These are phyloP conservation scores for Trichogramma pretiosum DNA, from an alignment of 1,140 invertebrate genomes.

Conservation along the genomic window DNA sequence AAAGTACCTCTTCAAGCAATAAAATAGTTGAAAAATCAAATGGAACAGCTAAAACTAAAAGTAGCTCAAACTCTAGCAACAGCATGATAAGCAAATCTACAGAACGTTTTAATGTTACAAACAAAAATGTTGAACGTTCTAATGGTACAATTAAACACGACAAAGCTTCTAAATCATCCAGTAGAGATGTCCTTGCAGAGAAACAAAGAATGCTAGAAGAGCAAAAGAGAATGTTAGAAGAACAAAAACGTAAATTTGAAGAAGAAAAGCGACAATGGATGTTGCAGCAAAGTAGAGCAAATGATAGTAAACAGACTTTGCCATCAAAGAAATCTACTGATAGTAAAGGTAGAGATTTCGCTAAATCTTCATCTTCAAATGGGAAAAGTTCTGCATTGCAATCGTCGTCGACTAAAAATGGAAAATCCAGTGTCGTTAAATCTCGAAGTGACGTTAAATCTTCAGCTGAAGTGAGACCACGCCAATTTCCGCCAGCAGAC, in stretches of 20 bases:
- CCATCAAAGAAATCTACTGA: not conserved
- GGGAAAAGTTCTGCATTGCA: not conserved
- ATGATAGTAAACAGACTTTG: conserved; percentile 16
- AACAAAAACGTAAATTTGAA: conserved; percentile 41
- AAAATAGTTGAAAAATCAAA: conserved; percentile 23
- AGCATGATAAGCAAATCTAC: conserved; percentile 9
- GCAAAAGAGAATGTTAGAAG: conserved; percentile 42
- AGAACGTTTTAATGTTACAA: conserved; percentile 12
- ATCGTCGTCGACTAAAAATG: conserved; percentile 13
- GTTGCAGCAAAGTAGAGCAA: conserved; percentile 21
- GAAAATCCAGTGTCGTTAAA: conserved; percentile 17
- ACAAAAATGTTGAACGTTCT: conserved; percentile 24
- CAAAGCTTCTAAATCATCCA: too few species aligned
- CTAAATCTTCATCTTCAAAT: conserved; percentile 14
- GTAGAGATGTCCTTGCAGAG: conserved; percentile 30
- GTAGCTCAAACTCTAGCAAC: conserved; percentile 6
- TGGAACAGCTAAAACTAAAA: conserved; percentile 5
- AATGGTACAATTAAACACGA: conserved; percentile 21
- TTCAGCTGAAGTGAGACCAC: conserved; percentile 26
- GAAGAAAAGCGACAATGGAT: conserved; percentile 43
- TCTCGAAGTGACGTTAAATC: conserved; percentile 18
- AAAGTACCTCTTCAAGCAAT: too few species aligned
- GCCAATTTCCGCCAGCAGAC: conserved; percentile 41
- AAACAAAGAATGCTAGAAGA: conserved; percentile 37
- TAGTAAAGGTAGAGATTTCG: conserved; percentile 20